Percentiles rank a stretch among this genome's conserved stretches.
Evolutionary conservation across 1,140 invertebrate genomes (phyloP).

Genomic region (Microvelia longipes): DNA sequence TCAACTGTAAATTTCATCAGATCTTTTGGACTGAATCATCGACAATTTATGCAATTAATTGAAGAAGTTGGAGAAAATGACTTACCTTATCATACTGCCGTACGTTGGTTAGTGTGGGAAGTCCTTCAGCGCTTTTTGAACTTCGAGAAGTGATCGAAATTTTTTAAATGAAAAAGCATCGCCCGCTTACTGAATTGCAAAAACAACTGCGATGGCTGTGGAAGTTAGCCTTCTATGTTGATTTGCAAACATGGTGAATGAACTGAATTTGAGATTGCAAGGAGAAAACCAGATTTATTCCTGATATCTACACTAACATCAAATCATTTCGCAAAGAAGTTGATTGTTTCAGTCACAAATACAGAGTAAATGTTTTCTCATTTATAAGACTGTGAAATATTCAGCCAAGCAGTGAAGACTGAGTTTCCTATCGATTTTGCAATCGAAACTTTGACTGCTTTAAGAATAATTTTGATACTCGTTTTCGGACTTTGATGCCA

Average conservation of each 20-base stretch:
- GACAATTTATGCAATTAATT: constrained; percentile 20
- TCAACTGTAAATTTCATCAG: constrained; percentile 22
- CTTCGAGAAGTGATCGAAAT: constrained; percentile 11
- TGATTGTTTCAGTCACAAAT: constrained; percentile 15
- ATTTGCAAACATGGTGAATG: constrained; percentile 21
- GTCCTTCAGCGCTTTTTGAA: constrained; percentile 20
- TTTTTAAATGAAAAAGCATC: constrained; percentile 20
- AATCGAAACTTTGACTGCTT: constrained; percentile 20
- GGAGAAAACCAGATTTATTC: constrained; percentile 21
- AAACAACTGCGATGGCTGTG: constrained; percentile 20
- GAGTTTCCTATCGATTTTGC: constrained; percentile 19
- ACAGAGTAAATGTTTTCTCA: constrained; percentile 7
- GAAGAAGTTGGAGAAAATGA: constrained; percentile 19
- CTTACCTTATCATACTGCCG: constrained; percentile 18
- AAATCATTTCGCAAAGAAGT: constrained; percentile 17
- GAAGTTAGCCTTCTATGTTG: constrained; percentile 22
- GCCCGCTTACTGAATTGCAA: constrained; percentile 19
- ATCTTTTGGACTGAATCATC: constrained; percentile 19
- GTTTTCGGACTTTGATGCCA: constrained; percentile 20
- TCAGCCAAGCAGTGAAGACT: constrained; percentile 18
- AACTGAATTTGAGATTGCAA: constrained; percentile 21
- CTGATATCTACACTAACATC: constrained; percentile 15
- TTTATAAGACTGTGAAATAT: constrained; percentile 16
- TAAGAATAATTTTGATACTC: constrained; percentile 18
- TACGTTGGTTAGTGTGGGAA: constrained; percentile 19